A percentile compares a stretch with the other conserved stretches of the same genome.
These are phyloP conservation scores for Mythimna vitellina DNA, from an alignment of 2,888 invertebrate genomes.

Conservation along the genomic window DNA sequence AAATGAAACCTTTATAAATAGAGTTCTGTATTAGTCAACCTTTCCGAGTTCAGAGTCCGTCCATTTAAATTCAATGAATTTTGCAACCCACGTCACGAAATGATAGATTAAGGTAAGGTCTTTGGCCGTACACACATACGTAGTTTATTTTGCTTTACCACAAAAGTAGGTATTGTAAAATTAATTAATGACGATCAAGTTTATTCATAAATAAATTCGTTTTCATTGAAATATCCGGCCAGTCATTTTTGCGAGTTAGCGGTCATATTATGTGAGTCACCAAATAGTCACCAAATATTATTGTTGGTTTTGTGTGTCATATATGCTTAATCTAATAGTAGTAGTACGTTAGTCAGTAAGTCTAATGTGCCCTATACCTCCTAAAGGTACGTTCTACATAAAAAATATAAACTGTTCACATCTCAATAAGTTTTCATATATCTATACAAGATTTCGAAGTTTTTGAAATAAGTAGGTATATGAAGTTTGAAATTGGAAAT, in stretches of 20 bases:
- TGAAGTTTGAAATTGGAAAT: not conserved
- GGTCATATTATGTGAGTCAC: slow-evolving; percentile 24
- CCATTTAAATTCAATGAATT: slow-evolving; percentile 18
- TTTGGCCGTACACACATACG: not conserved
- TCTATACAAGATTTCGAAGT: not conserved
- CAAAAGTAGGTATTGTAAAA: slow-evolving; percentile 13
- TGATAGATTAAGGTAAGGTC: not conserved
- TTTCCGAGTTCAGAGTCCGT: not conserved
- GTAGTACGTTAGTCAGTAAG: not conserved
- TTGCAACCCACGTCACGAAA: slow-evolving; percentile 18
- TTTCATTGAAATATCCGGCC: slow-evolving; percentile 20
- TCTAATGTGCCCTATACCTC: not conserved
- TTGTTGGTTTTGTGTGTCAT: slow-evolving; percentile 7
- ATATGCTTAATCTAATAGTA: not conserved
- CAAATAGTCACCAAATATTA: slow-evolving; percentile 17
- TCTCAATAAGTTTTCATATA: not conserved
- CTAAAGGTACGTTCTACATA: not conserved
- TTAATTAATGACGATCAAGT: slow-evolving; percentile 25
- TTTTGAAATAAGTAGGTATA: not conserved
- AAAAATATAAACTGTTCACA: not conserved
- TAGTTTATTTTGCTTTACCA: slow-evolving; percentile 12
- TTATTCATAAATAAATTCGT: slow-evolving; percentile 21
- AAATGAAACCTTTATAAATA: slow-evolving; percentile 3
- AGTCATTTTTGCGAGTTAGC: slow-evolving; percentile 16
- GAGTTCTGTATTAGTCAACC: not conserved